Base-by-base conservation (phyloP, 2,888 invertebrate species). In the Danaus chrysippus region DNA sequence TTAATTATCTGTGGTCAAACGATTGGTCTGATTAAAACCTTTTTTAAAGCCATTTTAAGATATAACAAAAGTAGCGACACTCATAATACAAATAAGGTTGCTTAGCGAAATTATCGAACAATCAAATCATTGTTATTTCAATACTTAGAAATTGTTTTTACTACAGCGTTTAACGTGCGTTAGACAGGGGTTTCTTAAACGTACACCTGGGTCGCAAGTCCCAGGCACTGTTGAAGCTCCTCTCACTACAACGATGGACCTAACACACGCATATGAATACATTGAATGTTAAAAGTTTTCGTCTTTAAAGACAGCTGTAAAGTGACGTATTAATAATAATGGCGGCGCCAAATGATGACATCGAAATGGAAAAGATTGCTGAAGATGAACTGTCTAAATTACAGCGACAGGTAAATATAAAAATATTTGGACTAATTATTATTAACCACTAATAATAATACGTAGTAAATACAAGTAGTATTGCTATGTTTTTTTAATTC, bases 301-400 rank as follows among this genome's bases (percentile, higher is more conserved):
- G 43, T 23, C 12, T 54, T n/a, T 23, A 46, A 54, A 23, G 11
- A n/a, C 6, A 44, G 15, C 1, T 43, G 44, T 8, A 6, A 44
- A 12, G 17, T 42, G 19, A 52, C 53, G 44, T 23, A 34, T 19
- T 34, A 52, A 60, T 65, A 42, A 80, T 71, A 58, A 91, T 91
- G 89, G 76, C 84, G 1, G 73, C 70, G 0, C 80, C 87, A 1
- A 77, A 74, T 1, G 91, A 95, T 73, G 95, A 94, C 72, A 83
- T 92, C 76, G 96, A 96, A 80, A 92, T 96, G 87, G 95, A 96
- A 75, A 93, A 94, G 76, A 93, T 96, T 76, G 96, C 96, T 2
- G 94, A 95, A 76, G 94, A 94, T 63, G 96, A 98, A 79, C 88
- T 96, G 73, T 91, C 93, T 15, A 94, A 96, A 68, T 84, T 98